A percentile compares a stretch with the other conserved stretches of the same genome.
Evolutionary conservation across 2,888 invertebrate species (phyloP).

Genomic region (Disparrhopalites patrizii): DNA sequence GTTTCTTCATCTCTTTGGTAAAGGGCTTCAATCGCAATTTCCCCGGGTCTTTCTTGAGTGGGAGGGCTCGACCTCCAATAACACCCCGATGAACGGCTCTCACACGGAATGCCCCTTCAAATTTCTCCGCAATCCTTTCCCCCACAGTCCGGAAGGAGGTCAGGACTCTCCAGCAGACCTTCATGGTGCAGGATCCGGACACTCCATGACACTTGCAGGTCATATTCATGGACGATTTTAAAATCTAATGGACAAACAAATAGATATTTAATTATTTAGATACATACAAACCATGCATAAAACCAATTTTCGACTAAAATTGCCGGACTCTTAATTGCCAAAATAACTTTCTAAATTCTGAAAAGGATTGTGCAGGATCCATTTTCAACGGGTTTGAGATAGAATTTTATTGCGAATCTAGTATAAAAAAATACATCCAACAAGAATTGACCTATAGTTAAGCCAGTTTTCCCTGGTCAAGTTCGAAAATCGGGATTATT

Average conservation of each 20-base stretch:
- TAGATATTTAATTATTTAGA: background rate
- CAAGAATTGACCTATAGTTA: too few species aligned
- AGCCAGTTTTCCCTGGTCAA: too few species aligned
- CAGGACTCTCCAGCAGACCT: conserved; percentile 84
- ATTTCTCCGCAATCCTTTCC: conserved; percentile 69
- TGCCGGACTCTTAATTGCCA: too few species aligned
- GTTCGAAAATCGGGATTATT: too few species aligned
- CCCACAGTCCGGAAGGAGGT: conserved; percentile 73
- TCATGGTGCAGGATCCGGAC: conserved; percentile 83
- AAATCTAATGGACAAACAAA: conserved; percentile 50
- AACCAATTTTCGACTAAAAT: background rate
- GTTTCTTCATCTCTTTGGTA: conserved; percentile 74
- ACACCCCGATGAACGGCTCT: conserved; percentile 61
- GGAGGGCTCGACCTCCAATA: too few species aligned
- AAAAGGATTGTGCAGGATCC: too few species aligned
- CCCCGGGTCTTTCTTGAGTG: conserved; percentile 37
- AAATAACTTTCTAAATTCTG: too few species aligned
- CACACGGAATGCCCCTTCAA: conserved; percentile 83
- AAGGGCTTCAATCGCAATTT: conserved; percentile 60
- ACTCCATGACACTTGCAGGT: conserved; percentile 93
- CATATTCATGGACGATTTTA: conserved; percentile 70
- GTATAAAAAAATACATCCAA: too few species aligned
- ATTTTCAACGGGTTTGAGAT: too few species aligned
- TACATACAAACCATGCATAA: background rate
- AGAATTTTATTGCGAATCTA: too few species aligned